These are phyloP conservation scores for Nothocercus nigrocapillus DNA, from an alignment of 2,113 vertebrate genomes.

Conservation along the genomic window DNA sequence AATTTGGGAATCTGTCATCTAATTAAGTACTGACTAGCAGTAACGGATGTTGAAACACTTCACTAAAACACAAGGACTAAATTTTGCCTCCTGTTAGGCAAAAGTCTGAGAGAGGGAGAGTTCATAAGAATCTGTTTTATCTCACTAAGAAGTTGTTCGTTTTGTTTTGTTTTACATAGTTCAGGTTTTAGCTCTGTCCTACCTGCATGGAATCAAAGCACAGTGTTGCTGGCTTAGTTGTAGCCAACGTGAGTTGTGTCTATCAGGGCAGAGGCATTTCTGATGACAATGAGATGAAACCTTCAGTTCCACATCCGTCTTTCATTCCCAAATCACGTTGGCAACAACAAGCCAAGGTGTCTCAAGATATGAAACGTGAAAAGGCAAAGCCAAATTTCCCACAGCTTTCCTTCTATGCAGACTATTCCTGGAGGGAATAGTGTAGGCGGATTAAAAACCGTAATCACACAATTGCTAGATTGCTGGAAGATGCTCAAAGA, in stretches of 20 bases:
- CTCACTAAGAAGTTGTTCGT: neutral
- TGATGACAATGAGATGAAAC: neutral
- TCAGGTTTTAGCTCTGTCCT: neutral
- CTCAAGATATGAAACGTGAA: neutral
- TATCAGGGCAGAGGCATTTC: neutral
- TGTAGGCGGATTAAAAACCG: neutral
- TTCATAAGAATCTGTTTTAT: neutral
- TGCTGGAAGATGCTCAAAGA: neutral
- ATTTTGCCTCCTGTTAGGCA: neutral
- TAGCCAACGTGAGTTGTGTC: neutral
- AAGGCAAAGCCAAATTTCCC: neutral
- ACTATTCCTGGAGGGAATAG: neutral
- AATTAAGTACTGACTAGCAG: neutral
- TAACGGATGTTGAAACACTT: neutral
- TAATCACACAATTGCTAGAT: neutral
- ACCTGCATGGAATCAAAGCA: neutral
- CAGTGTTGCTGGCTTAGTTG: neutral
- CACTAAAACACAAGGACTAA: too few species aligned
- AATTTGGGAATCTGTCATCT: neutral
- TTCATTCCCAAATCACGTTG: neutral
- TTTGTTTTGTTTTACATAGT: neutral
- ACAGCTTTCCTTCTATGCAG: neutral
- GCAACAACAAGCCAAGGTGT: neutral
- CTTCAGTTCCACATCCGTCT: neutral
- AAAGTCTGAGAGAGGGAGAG: neutral